phyloP scores from a whole-genome alignment of 2,888 invertebrate genomes.

The Zygogramma bicolorata region DNA sequence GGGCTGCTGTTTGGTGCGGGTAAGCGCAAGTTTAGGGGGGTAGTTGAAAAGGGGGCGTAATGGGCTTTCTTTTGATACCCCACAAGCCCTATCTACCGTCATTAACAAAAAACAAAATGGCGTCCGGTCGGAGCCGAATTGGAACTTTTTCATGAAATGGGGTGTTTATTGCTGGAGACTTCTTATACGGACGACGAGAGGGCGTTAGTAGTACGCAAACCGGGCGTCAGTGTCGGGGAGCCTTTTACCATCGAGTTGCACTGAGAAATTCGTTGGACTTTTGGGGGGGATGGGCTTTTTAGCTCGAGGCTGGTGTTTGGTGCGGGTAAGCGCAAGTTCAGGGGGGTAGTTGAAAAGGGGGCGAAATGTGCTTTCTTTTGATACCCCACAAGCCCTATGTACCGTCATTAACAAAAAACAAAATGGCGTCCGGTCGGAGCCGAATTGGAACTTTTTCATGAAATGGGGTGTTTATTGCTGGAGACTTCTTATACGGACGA shows the following conservation, averaged over 20 bases:
- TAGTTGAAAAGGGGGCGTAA: not conserved
- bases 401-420: not conserved
- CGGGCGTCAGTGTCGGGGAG: conserved; percentile 83
- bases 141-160: not conserved
- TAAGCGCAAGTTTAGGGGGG: not conserved
- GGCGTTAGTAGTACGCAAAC: conserved; percentile 85
- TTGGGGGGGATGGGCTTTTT: not conserved
- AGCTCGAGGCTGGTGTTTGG: not conserved
- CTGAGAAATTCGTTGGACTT: not conserved
- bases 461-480: conserved; percentile 65
- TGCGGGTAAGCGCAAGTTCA: not conserved
- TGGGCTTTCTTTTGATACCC: not conserved
- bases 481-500: conserved; percentile 77
- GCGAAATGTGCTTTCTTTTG: not conserved
- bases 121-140: not conserved
- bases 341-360: not conserved
- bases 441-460: not conserved
- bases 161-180: conserved; percentile 78
- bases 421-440: not conserved
- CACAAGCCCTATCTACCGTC: not conserved
- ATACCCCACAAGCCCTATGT: not conserved
- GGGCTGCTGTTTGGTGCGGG: not conserved
- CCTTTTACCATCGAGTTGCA: conserved; percentile 69
- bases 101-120: not conserved
- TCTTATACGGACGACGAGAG: conserved; percentile 75